Evolutionary conservation across 2,888 invertebrate species (phyloP).

Genomic region (Caenorhabditis zanzibari): DNA sequence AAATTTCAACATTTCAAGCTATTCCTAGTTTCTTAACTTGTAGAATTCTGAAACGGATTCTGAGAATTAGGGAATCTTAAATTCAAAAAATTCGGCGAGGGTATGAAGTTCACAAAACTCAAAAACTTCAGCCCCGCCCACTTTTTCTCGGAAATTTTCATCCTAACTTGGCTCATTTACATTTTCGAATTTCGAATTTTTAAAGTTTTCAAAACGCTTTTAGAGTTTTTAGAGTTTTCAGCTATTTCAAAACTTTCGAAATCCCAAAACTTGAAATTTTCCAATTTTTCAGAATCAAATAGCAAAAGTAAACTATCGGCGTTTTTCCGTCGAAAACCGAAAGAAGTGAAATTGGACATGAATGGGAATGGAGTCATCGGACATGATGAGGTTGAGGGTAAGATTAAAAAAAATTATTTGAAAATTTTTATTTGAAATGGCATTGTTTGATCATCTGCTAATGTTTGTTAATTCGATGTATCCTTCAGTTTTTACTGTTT

Average conservation of each 20-base stretch:
- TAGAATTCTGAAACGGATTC: not conserved
- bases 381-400: slow-evolving; percentile 7
- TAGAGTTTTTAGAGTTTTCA: not conserved
- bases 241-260: not conserved
- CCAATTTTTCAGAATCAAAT: slow-evolving; percentile 22
- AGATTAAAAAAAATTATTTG: not conserved
- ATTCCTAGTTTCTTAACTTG: no score
- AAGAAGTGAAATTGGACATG: slow-evolving; percentile 45
- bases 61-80: not conserved
- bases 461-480: not conserved
- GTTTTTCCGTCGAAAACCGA: slow-evolving; percentile 48
- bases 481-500: not conserved
- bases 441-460: not conserved
- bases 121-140: no score
- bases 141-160: not conserved
- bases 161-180: no score
- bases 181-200: not conserved
- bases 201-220: no score
- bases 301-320: slow-evolving; percentile 22
- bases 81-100: not conserved
- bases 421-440: no score
- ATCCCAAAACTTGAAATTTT: not conserved
- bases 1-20: no score
- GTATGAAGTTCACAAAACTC: no score
- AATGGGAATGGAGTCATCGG: slow-evolving; percentile 45